Conservation (phyloP, 1,140 invertebrate species). For the Heterodera schachtii region DNA sequence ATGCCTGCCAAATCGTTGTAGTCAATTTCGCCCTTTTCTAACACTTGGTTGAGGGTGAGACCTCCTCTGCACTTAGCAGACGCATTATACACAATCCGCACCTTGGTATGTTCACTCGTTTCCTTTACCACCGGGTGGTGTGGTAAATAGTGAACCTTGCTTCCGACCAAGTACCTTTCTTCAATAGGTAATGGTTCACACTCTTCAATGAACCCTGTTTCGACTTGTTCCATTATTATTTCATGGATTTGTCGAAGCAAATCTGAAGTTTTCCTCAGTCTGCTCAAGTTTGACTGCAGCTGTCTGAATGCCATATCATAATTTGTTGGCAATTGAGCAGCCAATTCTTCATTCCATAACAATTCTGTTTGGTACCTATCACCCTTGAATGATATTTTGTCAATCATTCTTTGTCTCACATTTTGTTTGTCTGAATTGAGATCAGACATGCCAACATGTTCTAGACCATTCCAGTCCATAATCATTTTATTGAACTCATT, state of each 20-base stretch:
- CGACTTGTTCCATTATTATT: neutral
- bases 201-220: too few relatives aligned
- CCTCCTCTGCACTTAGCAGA: neutral
- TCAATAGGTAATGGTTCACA: too few relatives aligned
- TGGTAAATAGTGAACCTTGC: neutral
- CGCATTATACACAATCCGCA: neutral
- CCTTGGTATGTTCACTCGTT: neutral
- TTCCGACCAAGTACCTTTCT: too few relatives aligned
- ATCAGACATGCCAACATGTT: neutral
- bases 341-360: constrained; percentile 3
- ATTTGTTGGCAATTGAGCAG: neutral
- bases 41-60: neutral
- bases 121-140: neutral
- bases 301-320: neutral
- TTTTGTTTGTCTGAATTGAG: neutral
- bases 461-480: neutral
- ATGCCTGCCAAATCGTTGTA: constrained; percentile 6
- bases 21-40: neutral
- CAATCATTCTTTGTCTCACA: neutral
- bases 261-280: neutral
- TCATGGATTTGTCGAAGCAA: neutral
- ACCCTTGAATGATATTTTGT: neutral
- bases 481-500: neutral
- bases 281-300: neutral
- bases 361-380: constrained; percentile 10